These are phyloP conservation scores for Aphelenchoides avenae DNA, from an alignment of 1,140 invertebrate species.

Conservation along the genomic window DNA sequence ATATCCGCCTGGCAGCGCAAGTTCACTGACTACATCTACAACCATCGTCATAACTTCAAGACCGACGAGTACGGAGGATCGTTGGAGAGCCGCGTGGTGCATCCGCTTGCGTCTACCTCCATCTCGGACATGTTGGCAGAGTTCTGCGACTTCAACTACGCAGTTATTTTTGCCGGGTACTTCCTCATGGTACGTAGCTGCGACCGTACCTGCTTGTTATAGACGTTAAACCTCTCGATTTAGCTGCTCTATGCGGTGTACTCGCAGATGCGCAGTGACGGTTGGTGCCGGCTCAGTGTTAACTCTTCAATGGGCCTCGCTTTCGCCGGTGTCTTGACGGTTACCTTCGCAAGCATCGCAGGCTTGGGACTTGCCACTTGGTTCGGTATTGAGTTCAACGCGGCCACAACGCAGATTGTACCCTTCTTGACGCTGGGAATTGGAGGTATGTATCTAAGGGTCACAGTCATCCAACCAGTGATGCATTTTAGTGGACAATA, in stretches of 20 bases:
- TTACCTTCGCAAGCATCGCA: constrained; percentile 74
- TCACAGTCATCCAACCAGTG: too few species aligned
- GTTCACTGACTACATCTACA: constrained; percentile 23
- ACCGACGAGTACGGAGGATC: neutral
- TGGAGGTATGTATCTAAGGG: too few species aligned
- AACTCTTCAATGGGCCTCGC: constrained; percentile 79
- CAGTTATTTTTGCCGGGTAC: constrained; percentile 77
- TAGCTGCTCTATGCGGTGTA: constrained; percentile 76
- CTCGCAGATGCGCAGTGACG: constrained; percentile 66
- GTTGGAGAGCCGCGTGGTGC: constrained; percentile 69
- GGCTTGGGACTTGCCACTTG: constrained; percentile 90
- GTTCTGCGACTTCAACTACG: constrained; percentile 72
- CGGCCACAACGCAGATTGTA: constrained; percentile 67
- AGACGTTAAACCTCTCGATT: too few species aligned
- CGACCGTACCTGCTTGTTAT: too few species aligned
- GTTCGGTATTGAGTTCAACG: constrained; percentile 77
- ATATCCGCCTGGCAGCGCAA: constrained; percentile 17
- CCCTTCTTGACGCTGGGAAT: constrained; percentile 85
- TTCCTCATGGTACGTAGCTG: too few species aligned
- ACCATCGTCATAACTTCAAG: constrained; percentile 21
- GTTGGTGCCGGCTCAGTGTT: constrained; percentile 71
- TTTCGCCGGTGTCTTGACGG: constrained; percentile 78
- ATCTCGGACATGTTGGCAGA: constrained; percentile 82
- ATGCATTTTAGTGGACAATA: constrained; percentile 89
- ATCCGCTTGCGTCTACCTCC: constrained; percentile 82